Evolutionary conservation across 1,140 invertebrate genomes (phyloP).

Genomic region (Aphelenchoides besseyi): DNA sequence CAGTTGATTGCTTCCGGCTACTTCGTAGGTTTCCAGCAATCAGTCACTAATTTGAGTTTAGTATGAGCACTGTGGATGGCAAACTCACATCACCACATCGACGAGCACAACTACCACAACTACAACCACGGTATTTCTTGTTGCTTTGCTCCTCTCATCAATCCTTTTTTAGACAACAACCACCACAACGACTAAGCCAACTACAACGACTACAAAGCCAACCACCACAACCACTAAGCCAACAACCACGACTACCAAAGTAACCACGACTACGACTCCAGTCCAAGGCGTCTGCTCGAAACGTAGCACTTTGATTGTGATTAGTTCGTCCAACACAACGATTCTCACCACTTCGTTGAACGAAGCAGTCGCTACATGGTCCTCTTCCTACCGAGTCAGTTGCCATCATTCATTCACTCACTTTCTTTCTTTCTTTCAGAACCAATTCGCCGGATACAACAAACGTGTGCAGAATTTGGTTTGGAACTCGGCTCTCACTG

Average conservation of each 20-base stretch:
- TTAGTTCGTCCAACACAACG: conserved; percentile 2
- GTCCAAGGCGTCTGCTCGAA: neutral
- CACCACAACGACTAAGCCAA: neutral
- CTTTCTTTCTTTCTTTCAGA: neutral
- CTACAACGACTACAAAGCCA: neutral
- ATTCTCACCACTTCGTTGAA: conserved; percentile 4
- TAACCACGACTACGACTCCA: neutral
- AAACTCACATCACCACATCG: neutral
- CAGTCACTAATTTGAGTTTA: neutral
- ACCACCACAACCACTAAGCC: neutral
- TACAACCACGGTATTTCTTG: neutral
- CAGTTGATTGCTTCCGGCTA: neutral
- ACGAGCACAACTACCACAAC: conserved; percentile 1
- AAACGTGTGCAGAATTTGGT: neutral
- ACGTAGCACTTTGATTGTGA: neutral
- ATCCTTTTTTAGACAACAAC: neutral
- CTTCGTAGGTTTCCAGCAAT: neutral
- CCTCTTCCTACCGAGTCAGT: neutral
- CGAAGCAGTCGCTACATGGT: neutral
- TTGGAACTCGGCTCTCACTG: neutral
- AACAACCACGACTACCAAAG: neutral
- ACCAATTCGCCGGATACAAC: conserved; percentile 7
- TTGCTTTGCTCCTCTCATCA: neutral
- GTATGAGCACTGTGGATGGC: neutral
- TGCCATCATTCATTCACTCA: too few relatives aligned